Evolutionary conservation across 1,140 invertebrate species (phyloP).

Genomic region (Hesperophylax magnus): DNA sequence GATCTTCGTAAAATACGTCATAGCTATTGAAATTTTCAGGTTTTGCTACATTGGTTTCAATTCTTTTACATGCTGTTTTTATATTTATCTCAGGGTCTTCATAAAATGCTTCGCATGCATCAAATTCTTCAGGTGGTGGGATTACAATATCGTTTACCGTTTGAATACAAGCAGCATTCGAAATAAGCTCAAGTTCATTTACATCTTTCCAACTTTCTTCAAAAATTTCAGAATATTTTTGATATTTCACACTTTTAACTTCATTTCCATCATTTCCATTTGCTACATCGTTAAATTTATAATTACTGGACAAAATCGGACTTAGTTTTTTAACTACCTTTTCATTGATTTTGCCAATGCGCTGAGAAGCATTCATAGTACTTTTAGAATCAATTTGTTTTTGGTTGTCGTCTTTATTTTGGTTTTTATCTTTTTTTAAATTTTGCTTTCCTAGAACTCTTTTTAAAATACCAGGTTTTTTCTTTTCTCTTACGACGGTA

Average conservation of each 20-base stretch:
- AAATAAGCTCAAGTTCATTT: neutral
- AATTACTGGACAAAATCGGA: conserved; percentile 10
- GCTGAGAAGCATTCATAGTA: neutral
- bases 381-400: conserved; percentile 4
- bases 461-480: conserved; percentile 49
- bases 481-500: conserved; percentile 25
- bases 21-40: neutral
- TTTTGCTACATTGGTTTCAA: neutral
- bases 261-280: neutral
- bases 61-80: neutral
- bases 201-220: neutral
- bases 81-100: conserved; percentile 2
- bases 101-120: neutral
- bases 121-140: neutral
- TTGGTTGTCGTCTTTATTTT: neutral
- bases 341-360: conserved; percentile 37
- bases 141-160: neutral
- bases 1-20: conserved; percentile 38
- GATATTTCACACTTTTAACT: neutral
- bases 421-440: conserved; percentile 33
- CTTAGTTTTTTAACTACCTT: conserved; percentile 20
- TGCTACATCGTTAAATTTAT: conserved; percentile 5
- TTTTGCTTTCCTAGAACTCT: conserved; percentile 40
- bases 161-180: neutral
- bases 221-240: conserved; percentile 4